phyloP scores from a whole-genome alignment of 2,797 vertebrate genomes.

The Scleropages formosus region DNA sequence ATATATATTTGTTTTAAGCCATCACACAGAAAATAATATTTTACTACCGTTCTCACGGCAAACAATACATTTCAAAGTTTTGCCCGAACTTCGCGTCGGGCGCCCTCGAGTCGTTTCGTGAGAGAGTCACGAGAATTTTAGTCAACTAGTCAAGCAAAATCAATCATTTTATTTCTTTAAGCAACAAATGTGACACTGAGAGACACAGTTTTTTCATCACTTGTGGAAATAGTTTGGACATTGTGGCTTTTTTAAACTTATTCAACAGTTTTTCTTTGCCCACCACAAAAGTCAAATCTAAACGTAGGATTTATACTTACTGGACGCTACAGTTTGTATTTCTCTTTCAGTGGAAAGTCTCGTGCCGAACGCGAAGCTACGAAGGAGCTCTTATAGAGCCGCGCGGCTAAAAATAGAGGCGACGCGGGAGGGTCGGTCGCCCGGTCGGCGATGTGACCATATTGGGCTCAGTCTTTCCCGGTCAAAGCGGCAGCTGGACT shows the following conservation, averaged over 20 bases:
- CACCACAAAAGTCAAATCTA: slow-evolving; percentile 70
- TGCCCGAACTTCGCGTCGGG: slow-evolving; percentile 49
- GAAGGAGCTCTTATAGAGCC: slow-evolving; percentile 63
- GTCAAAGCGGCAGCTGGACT: neutral
- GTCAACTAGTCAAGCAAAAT: slow-evolving; percentile 43
- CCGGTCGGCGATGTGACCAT: slow-evolving; percentile 41
- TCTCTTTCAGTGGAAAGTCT: slow-evolving; percentile 66
- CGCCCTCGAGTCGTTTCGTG: slow-evolving; percentile 55
- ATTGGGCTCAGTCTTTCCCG: slow-evolving; percentile 40
- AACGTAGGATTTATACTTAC: slow-evolving; percentile 77
- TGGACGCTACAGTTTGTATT: slow-evolving; percentile 69
- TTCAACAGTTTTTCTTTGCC: slow-evolving; percentile 53
- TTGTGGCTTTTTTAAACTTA: slow-evolving; percentile 74
- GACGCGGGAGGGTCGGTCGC: slow-evolving; percentile 1
- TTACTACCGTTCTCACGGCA: slow-evolving; percentile 18
- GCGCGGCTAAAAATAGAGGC: slow-evolving; percentile 36
- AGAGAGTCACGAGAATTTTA: slow-evolving; percentile 57
- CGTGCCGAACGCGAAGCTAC: slow-evolving; percentile 66
- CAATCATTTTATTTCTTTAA: slow-evolving; percentile 61
- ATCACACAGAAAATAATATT: slow-evolving; percentile 66
- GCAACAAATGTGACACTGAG: slow-evolving; percentile 36
- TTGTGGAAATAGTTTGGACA: slow-evolving; percentile 63
- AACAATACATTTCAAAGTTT: slow-evolving; percentile 26
- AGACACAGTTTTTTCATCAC: slow-evolving; percentile 41
- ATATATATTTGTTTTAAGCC: slow-evolving; percentile 75